Evolutionary conservation across 2,888 invertebrate species (phyloP).

Genomic region (Pinctada fucata): DNA sequence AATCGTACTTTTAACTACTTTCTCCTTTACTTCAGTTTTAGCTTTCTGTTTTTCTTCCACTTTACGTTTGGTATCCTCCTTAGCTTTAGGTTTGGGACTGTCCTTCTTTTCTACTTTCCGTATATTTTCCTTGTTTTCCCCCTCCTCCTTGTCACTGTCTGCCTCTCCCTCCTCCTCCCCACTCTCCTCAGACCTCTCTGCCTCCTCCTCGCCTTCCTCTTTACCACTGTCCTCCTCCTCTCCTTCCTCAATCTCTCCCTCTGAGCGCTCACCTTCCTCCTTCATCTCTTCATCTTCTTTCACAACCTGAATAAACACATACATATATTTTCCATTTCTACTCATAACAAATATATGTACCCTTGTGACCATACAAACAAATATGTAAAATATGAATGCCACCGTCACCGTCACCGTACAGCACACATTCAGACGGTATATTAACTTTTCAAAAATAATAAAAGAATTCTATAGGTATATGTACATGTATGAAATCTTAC

Average conservation of each 20-base stretch:
- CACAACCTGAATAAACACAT: slow-evolving; percentile 21
- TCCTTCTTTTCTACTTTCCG: slow-evolving; percentile 8
- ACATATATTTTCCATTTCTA: not conserved
- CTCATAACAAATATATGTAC: too few species aligned
- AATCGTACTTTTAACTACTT: too few species aligned
- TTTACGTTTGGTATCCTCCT: slow-evolving; percentile 6
- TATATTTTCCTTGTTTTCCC: slow-evolving; percentile 28
- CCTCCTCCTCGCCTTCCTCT: slow-evolving; percentile 42
- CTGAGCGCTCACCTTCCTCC: slow-evolving; percentile 47
- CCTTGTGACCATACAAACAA: too few species aligned
- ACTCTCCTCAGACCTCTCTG: slow-evolving; percentile 30
- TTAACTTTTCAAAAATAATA: not conserved
- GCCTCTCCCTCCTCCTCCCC: slow-evolving; percentile 33
- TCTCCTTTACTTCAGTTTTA: slow-evolving; percentile 4
- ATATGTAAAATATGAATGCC: too few species aligned
- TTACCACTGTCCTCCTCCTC: slow-evolving; percentile 46
- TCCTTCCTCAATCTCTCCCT: slow-evolving; percentile 47
- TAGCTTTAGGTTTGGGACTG: not conserved
- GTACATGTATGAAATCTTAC: slow-evolving; percentile 22
- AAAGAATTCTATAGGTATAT: not conserved
- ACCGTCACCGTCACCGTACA: not conserved
- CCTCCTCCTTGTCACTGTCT: slow-evolving; percentile 33
- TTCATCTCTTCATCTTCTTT: slow-evolving; percentile 45
- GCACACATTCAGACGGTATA: not conserved
- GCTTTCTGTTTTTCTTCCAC: slow-evolving; percentile 40